These are phyloP conservation scores for Lithobates sylvaticus DNA, from an alignment of 2,797 vertebrate genomes.

Conservation along the genomic window DNA sequence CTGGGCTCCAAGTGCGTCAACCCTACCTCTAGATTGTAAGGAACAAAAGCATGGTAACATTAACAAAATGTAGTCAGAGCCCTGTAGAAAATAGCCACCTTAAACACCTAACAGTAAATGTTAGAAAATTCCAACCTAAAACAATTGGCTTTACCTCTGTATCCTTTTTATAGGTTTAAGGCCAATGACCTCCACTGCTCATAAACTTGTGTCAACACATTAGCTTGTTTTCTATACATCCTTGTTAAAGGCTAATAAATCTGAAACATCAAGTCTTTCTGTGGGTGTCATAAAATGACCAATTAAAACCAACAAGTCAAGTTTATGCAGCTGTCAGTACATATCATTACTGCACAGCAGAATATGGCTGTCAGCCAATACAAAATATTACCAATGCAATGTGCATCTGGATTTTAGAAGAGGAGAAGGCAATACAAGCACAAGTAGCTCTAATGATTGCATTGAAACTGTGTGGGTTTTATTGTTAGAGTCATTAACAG, in stretches of 20 bases:
- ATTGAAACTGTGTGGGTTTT: too few relatives aligned
- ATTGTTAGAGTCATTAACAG: too few relatives aligned
- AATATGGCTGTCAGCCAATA: too few relatives aligned
- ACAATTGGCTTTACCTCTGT: neutral
- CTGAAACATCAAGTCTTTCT: slow-evolving; percentile 5
- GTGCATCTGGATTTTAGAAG: too few relatives aligned
- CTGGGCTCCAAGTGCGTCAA: too few relatives aligned
- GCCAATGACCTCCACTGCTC: slow-evolving; percentile 9
- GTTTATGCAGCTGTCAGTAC: slow-evolving; percentile 6
- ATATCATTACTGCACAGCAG: neutral
- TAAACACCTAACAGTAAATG: neutral
- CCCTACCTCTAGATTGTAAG: neutral
- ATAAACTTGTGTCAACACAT: slow-evolving; percentile 39
- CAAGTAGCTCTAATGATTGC: too few relatives aligned
- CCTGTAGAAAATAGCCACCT: neutral
- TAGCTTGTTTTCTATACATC: slow-evolving; percentile 8
- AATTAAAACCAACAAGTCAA: slow-evolving; percentile 10
- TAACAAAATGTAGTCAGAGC: neutral
- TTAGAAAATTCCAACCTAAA: slow-evolving; percentile 3
- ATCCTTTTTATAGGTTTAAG: neutral
- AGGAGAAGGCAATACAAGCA: too few relatives aligned
- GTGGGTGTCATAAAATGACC: slow-evolving; percentile 3
- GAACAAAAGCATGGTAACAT: neutral
- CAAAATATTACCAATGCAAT: too few relatives aligned
- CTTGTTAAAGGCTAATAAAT: slow-evolving; percentile 26